phyloP scores from a whole-genome alignment of 2,113 vertebrate genomes.

The Chauna torquata region DNA sequence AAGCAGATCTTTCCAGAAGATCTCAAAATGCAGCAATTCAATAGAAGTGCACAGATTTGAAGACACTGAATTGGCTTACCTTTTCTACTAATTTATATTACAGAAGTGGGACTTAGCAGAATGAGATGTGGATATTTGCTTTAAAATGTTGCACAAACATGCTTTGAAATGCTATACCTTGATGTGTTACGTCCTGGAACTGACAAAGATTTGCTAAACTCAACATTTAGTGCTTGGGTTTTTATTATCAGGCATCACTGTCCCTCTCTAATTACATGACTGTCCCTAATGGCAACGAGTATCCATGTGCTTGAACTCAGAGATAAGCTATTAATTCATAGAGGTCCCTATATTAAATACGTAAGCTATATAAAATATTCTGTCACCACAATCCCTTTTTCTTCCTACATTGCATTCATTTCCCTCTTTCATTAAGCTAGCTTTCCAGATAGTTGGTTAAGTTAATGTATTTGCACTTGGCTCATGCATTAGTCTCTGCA shows the following conservation, averaged over 20 bases:
- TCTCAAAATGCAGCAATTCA: neutral
- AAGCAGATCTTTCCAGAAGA: neutral
- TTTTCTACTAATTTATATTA: neutral
- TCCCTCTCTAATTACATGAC: neutral
- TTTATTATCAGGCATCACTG: neutral
- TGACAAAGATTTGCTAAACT: neutral
- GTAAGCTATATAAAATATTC: neutral
- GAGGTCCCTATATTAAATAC: neutral
- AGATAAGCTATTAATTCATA: neutral
- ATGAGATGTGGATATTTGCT: neutral
- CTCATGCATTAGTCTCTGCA: conserved; percentile 52
- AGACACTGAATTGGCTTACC: neutral
- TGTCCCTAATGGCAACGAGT: neutral
- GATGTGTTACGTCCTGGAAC: neutral
- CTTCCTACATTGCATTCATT: neutral
- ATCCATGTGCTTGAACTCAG: neutral
- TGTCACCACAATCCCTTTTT: neutral
- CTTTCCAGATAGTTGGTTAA: conserved; percentile 54
- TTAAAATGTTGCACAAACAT: neutral
- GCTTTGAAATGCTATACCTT: neutral
- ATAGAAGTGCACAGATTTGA: neutral
- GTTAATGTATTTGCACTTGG: conserved; percentile 53
- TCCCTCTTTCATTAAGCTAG: conserved; percentile 39
- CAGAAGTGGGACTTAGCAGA: neutral
- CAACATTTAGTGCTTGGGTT: neutral